Evolutionary conservation across 2,888 invertebrate genomes (phyloP).

Genomic region (Lasioglossum calceatum): DNA sequence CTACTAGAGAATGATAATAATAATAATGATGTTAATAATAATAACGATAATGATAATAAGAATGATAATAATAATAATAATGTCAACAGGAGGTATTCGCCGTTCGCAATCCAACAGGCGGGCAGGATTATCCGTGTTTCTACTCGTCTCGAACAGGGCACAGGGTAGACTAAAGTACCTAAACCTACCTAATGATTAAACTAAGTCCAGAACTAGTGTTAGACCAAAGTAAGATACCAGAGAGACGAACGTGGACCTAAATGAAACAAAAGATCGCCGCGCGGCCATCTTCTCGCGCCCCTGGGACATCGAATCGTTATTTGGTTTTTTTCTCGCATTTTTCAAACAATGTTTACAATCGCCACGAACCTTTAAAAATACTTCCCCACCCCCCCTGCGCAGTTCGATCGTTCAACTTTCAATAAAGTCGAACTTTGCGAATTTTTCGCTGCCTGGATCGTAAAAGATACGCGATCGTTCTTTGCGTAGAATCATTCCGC

Average conservation of each 20-base stretch:
- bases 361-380: not conserved
- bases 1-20: slow-evolving; percentile 62
- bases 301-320: not conserved
- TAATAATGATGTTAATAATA: slow-evolving; percentile 35
- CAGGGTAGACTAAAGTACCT: slow-evolving; percentile 78
- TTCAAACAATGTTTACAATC: not conserved
- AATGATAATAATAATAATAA: slow-evolving; percentile 53
- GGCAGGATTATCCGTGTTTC: slow-evolving; percentile 75
- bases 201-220: slow-evolving; percentile 72
- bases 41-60: slow-evolving; percentile 39
- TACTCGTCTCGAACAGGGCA: slow-evolving; percentile 77
- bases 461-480: not conserved
- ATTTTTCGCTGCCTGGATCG: not conserved
- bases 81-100: slow-evolving; percentile 75
- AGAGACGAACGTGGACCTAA: slow-evolving; percentile 76
- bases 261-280: slow-evolving; percentile 64
- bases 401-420: not conserved
- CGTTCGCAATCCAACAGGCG: slow-evolving; percentile 79
- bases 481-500: not conserved
- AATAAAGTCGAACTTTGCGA: not conserved
- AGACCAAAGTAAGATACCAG: slow-evolving; percentile 76
- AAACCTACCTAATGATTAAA: slow-evolving; percentile 78
- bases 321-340: not conserved
- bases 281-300: slow-evolving; percentile 16
- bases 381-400: not conserved